Conservation (phyloP, 2,113 vertebrate genomes). For the Psephotus haematonotus region DNA sequence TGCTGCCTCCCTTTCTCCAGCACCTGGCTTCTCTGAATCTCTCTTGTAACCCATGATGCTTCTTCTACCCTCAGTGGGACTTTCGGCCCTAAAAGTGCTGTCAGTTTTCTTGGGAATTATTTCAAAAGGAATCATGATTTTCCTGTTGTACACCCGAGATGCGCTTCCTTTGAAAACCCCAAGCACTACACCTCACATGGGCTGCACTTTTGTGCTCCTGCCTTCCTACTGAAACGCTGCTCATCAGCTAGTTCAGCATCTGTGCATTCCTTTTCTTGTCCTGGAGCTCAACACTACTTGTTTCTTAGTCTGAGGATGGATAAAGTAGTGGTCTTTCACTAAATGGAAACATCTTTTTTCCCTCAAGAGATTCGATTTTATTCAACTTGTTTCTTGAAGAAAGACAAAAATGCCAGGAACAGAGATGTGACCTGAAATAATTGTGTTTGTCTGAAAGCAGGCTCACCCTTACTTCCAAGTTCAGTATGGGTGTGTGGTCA, state of each 20-base stretch:
- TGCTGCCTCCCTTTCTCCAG: neutral
- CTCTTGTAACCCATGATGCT: neutral
- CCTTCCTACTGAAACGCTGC: neutral
- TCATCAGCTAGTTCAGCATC: neutral
- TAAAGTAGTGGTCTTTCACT: neutral
- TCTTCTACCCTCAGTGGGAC: neutral
- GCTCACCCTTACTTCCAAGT: neutral
- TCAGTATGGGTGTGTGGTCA: neutral
- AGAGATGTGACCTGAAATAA: neutral
- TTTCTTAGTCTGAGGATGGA: neutral
- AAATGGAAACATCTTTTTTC: constrained; percentile 8
- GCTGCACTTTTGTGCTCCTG: neutral
- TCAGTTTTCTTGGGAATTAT: neutral
- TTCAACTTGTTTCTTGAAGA: constrained; percentile 4
- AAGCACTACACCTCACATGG: neutral
- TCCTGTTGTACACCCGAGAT: neutral
- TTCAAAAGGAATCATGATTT: neutral
- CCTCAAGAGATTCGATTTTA: constrained; percentile 20
- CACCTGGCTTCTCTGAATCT: neutral
- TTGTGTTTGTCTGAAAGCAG: constrained; percentile 8
- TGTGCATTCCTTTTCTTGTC: neutral
- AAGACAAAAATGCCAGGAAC: neutral
- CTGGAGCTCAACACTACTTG: neutral
- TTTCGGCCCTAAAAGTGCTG: neutral
- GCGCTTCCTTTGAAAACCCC: neutral